Conservation (phyloP, 2,888 invertebrate genomes). For the Drosophila prolongata region DNA sequence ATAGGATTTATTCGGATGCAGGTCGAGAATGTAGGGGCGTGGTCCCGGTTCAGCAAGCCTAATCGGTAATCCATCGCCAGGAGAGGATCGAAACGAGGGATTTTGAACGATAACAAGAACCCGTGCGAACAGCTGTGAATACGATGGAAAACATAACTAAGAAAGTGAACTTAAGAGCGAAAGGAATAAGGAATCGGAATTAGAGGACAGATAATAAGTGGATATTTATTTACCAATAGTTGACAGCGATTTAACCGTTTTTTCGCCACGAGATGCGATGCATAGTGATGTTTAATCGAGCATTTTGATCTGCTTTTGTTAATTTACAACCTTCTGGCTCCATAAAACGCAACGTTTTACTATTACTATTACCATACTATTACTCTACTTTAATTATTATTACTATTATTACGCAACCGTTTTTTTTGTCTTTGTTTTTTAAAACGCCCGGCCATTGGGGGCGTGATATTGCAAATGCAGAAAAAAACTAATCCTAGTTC, state of each 20-base stretch:
- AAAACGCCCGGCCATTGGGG: not conserved
- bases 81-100: not conserved
- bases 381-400: constrained; percentile 24
- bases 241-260: constrained; percentile 10
- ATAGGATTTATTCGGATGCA: not conserved
- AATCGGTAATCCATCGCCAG: not conserved
- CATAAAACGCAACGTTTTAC: constrained; percentile 39
- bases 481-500: constrained; percentile 14
- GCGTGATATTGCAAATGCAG: constrained; percentile 1
- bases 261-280: constrained; percentile 4
- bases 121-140: constrained; percentile 14
- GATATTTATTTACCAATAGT: constrained; percentile 28
- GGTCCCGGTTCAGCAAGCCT: not conserved
- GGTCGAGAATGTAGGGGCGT: not conserved
- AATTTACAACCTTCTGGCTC: constrained; percentile 25
- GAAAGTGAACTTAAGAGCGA: not conserved
- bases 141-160: not conserved
- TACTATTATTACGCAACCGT: not conserved
- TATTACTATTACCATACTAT: constrained; percentile 43
- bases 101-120: not conserved
- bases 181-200: not conserved
- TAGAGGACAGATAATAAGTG: not conserved
- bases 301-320: constrained; percentile 41
- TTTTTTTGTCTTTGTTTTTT: constrained; percentile 10
- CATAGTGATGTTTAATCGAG: constrained; percentile 23